Evolutionary conservation across 1,140 invertebrate species (phyloP).

Genomic region (Phymorhynchus buccinoides): DNA sequence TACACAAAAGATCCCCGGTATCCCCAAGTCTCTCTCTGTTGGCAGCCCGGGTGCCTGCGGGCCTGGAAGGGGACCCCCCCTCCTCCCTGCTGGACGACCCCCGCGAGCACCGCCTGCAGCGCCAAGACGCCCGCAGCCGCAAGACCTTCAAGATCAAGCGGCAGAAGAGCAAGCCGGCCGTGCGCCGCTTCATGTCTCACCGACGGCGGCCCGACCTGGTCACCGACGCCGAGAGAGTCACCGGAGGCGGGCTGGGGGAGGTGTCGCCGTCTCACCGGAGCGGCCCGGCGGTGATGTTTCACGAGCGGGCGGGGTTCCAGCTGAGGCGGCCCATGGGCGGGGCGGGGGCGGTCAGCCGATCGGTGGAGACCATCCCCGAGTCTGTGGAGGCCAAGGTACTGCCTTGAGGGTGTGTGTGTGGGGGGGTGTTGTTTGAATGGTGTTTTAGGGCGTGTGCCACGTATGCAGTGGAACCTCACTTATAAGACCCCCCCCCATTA

Average conservation of each 20-base stretch:
- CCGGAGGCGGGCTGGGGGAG: not conserved
- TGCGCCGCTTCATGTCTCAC: slow-evolving; percentile 58
- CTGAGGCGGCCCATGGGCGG: slow-evolving; percentile 38
- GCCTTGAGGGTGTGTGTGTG: too few species aligned
- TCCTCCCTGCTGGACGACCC: slow-evolving; percentile 57
- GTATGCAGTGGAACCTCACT: too few species aligned
- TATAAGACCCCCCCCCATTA: too few species aligned
- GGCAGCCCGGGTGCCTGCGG: slow-evolving; percentile 9
- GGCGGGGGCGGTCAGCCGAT: slow-evolving; percentile 49
- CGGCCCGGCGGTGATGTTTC: slow-evolving; percentile 47
- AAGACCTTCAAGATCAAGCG: slow-evolving; percentile 87
- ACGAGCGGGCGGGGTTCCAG: slow-evolving; percentile 44
- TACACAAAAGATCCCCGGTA: not conserved
- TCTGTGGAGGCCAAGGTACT: slow-evolving; percentile 64
- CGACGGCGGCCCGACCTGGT: slow-evolving; percentile 51
- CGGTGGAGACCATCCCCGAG: slow-evolving; percentile 63
- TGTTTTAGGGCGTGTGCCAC: too few species aligned
- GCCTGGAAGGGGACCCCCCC: slow-evolving; percentile 15
- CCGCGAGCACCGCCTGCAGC: slow-evolving; percentile 86
- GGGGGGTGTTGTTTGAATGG: too few species aligned
- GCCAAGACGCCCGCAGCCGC: slow-evolving; percentile 93
- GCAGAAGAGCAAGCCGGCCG: slow-evolving; percentile 65
- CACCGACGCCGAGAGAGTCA: slow-evolving; percentile 37
- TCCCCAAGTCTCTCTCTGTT: too few species aligned
- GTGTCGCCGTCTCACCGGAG: slow-evolving; percentile 27